A percentile compares a stretch with the other conserved stretches of the same genome.
These are phyloP conservation scores for Silurus glanis DNA, from an alignment of 2,113 vertebrate genomes.

Conservation along the genomic window DNA sequence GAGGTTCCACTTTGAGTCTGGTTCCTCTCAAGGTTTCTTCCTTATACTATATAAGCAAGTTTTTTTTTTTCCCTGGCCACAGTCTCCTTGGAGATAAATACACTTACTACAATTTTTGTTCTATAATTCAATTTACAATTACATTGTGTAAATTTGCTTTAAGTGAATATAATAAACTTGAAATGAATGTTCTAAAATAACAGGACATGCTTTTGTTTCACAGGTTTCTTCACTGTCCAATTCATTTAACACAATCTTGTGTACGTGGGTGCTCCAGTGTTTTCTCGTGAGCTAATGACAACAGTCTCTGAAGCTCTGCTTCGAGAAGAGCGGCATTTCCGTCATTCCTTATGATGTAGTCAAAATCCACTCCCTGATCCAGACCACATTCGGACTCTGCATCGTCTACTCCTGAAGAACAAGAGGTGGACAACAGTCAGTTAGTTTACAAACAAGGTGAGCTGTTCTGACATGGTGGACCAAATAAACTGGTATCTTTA, in stretches of 20 bases:
- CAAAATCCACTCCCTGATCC: slow-evolving; percentile 78
- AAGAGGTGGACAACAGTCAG: background rate
- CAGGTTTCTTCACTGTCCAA: background rate
- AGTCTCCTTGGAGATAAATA: no score
- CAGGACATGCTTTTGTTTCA: background rate
- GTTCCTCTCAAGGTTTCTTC: no score
- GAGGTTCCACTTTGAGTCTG: no score
- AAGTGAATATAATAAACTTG: no score
- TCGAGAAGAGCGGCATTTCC: slow-evolving; percentile 65
- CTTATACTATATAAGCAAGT: no score
- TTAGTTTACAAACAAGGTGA: background rate
- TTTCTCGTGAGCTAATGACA: slow-evolving; percentile 59
- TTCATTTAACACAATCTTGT: background rate
- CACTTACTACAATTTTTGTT: no score
- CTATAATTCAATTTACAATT: no score
- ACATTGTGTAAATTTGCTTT: no score
- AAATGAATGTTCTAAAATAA: background rate
- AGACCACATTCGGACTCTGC: slow-evolving; percentile 88
- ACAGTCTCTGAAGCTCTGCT: slow-evolving; percentile 73
- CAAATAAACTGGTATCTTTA: background rate
- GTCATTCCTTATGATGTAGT: slow-evolving; percentile 82
- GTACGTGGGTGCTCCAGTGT: background rate
- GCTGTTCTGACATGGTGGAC: background rate
- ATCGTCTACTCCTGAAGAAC: slow-evolving; percentile 79
- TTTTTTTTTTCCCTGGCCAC: no score